Evolutionary conservation across 2,797 vertebrate genomes (phyloP).

Genomic region (Taeniopygia guttata): DNA sequence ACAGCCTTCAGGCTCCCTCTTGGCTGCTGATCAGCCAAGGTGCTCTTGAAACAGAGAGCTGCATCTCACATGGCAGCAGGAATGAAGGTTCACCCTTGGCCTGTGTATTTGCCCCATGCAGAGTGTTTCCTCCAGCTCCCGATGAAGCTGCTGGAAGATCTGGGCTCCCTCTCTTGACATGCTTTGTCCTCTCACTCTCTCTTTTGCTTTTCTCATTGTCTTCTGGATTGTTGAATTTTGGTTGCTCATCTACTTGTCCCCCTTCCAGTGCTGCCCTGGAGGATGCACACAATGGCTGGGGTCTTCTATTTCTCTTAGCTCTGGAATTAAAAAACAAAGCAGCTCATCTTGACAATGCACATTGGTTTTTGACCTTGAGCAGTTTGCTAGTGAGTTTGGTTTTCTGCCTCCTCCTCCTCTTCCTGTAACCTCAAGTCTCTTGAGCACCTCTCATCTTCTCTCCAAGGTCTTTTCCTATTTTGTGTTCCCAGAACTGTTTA

Average conservation of each 20-base stretch:
- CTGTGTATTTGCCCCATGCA: neutral
- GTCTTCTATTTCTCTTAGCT: neutral
- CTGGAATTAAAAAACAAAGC: neutral
- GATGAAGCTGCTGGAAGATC: neutral
- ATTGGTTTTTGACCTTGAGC: neutral
- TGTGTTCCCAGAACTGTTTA: neutral
- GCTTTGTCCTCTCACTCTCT: neutral
- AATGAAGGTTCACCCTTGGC: neutral
- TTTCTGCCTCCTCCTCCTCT: neutral
- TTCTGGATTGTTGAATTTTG: neutral
- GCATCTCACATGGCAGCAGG: neutral
- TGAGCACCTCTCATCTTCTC: neutral
- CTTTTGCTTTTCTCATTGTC: neutral
- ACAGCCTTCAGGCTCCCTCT: neutral
- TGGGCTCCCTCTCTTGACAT: neutral
- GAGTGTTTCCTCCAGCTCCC: neutral
- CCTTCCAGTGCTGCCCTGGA: neutral
- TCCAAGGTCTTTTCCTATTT: neutral
- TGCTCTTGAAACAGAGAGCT: conserved; percentile 17
- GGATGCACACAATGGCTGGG: neutral
- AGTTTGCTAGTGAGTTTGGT: neutral
- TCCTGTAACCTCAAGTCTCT: neutral
- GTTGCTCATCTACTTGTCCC: neutral
- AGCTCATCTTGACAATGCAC: neutral
- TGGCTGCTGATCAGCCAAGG: conserved; percentile 6